phyloP scores from a whole-genome alignment of 2,888 invertebrate species.

The Azorinus chamasolen region DNA sequence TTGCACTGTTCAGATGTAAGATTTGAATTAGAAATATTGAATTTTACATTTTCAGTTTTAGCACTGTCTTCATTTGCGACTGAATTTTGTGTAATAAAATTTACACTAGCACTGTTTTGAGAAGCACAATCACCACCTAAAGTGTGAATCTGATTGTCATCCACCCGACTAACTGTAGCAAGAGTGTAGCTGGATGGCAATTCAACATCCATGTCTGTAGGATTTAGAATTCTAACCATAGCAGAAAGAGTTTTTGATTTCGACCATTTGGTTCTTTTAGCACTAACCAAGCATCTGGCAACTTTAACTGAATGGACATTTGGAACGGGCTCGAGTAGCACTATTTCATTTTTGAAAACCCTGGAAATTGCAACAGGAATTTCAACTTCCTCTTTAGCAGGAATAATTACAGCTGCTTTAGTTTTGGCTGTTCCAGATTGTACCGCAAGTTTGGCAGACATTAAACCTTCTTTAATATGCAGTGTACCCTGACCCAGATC shows the following conservation, averaged over 20 bases:
- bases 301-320: slow-evolving; percentile 24
- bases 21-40: slow-evolving; percentile 40
- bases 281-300: slow-evolving; percentile 18
- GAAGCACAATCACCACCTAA: slow-evolving; percentile 3
- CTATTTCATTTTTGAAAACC: slow-evolving; percentile 5
- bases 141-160: slow-evolving; percentile 2
- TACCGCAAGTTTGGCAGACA: neutral
- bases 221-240: slow-evolving; percentile 10
- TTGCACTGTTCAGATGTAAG: slow-evolving; percentile 22
- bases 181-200: slow-evolving; percentile 29
- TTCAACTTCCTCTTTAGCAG: slow-evolving; percentile 18
- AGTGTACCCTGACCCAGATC: slow-evolving; percentile 20
- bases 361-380: slow-evolving; percentile 13
- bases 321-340: slow-evolving; percentile 29
- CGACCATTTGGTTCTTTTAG: neutral
- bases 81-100: neutral
- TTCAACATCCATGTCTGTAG: slow-evolving; percentile 7
- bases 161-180: slow-evolving; percentile 23
- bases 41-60: neutral
- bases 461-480: slow-evolving; percentile 15
- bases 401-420: slow-evolving; percentile 2
- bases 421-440: slow-evolving; percentile 36
- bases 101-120: slow-evolving; percentile 5
- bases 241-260: neutral
- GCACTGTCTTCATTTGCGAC: neutral